Evolutionary conservation across 92 coral and sea anemone species (phyloP).

Genomic region (Ricordea florida): DNA sequence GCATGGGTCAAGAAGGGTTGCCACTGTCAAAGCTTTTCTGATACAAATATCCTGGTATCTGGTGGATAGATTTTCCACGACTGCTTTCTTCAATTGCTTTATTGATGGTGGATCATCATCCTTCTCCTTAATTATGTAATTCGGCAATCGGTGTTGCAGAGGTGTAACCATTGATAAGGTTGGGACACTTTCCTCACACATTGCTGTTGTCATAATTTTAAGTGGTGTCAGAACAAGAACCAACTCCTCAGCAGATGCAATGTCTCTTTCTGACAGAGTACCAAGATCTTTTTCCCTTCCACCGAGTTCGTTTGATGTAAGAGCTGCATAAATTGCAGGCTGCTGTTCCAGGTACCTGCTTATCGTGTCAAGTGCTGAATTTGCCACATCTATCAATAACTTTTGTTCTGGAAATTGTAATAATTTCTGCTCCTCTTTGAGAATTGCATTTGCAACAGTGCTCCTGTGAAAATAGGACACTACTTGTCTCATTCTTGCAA

Average conservation of each 20-base stretch:
- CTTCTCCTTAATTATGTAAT: constrained; percentile 38
- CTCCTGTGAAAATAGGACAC: constrained; percentile 56
- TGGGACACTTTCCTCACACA: constrained; percentile 49
- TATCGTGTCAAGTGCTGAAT: constrained; percentile 54
- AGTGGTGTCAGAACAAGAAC: constrained; percentile 38
- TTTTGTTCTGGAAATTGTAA: constrained; percentile 55
- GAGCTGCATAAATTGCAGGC: constrained; percentile 46
- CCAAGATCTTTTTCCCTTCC: constrained; percentile 33
- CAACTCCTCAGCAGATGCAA: constrained; percentile 27
- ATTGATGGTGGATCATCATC: constrained; percentile 48
- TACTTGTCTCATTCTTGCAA: constrained; percentile 51
- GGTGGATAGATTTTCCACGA: constrained; percentile 20
- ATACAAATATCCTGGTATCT: constrained; percentile 44
- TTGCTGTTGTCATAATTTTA: constrained; percentile 30
- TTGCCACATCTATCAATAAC: constrained; percentile 45
- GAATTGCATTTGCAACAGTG: constrained; percentile 45
- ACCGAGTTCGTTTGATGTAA: constrained; percentile 45
- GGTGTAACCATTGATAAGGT: constrained; percentile 49
- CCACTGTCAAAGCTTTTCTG: constrained; percentile 39
- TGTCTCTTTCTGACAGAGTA: constrained; percentile 43
- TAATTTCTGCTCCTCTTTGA: constrained; percentile 57
- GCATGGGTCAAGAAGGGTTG: constrained; percentile 58
- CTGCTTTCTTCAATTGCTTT: constrained; percentile 40
- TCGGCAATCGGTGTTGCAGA: constrained; percentile 47
- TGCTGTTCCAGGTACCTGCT: constrained; percentile 63